Percentiles rank a stretch among this genome's conserved stretches.
Evolutionary conservation across 2,888 invertebrate species (phyloP).

Genomic region (Anticlea derivata): DNA sequence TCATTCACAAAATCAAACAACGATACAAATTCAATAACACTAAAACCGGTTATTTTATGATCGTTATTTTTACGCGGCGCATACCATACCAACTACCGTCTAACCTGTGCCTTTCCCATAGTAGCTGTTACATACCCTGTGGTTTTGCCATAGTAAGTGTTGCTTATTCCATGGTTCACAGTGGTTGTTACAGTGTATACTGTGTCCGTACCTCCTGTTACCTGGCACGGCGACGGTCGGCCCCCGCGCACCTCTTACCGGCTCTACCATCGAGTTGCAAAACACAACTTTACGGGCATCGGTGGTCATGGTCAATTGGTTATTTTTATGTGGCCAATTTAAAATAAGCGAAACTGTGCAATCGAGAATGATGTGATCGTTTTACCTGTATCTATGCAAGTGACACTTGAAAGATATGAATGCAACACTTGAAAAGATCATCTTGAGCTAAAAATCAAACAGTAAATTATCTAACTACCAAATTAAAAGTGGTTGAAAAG

Average conservation of each 20-base stretch:
- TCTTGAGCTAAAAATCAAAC: too few species aligned
- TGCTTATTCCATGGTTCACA: slow-evolving; percentile 19
- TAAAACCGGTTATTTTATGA: slow-evolving; percentile 26
- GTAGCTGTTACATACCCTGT: slow-evolving; percentile 1
- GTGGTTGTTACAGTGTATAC: slow-evolving; percentile 13
- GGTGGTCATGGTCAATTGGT: slow-evolving; percentile 31
- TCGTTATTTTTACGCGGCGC: slow-evolving; percentile 29
- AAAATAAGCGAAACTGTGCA: slow-evolving; percentile 7
- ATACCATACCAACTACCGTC: slow-evolving; percentile 9
- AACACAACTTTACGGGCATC: slow-evolving; percentile 18
- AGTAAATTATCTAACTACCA: too few species aligned
- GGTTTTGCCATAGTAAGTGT: slow-evolving; percentile 5
- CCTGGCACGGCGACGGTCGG: slow-evolving; percentile 70
- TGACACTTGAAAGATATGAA: too few species aligned
- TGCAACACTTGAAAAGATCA: too few species aligned
- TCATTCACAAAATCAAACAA: slow-evolving; percentile 19
- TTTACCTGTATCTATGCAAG: too few species aligned
- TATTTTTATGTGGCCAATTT: slow-evolving; percentile 7
- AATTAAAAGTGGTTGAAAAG: background rate
- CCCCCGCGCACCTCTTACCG: slow-evolving; percentile 36
- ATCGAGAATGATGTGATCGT: background rate
- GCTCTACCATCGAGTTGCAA: slow-evolving; percentile 19
- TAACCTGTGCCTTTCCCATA: slow-evolving; percentile 11
- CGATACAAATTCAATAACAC: slow-evolving; percentile 6
- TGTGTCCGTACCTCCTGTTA: slow-evolving; percentile 78